Base-by-base conservation (phyloP, 1,140 invertebrate genomes). In the Lordiphosa mommai region DNA sequence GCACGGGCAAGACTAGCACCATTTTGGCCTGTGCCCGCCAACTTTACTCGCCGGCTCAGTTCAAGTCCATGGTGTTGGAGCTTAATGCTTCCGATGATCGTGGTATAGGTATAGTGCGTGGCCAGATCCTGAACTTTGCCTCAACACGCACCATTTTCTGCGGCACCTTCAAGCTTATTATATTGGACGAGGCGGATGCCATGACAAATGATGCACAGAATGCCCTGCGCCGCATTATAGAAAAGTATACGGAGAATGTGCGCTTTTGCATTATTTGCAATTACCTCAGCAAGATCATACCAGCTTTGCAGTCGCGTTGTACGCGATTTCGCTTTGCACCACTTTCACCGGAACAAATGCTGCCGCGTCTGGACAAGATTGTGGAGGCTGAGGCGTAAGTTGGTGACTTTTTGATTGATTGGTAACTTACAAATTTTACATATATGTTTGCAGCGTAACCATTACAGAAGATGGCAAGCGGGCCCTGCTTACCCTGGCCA, bases 161-260 rank as follows among this genome's bases (percentile, higher is more conserved):
- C 90, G 93, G 94, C 48, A 95, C 96, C 1, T 98, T 96, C 66
- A 99, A 99, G 89, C 91, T 99, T 8, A 96, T 99, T 36, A 99
- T 99, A 70, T 90, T 99, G 7, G 99, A 99, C 93, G 99, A 99
- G 92, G 98, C 98, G 6, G 99, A 99, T 93, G 97, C 98, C 1
- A 99, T 99, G 99, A 99, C 99, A 2, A 96, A 97, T 88, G 98
- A 99, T 93, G 99, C 99, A 2, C 99, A 99, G 90, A 99, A 99
- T 93, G 98, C 98, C 23, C 90, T 99, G 1, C 92, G 98, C 72
- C 94, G 98, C 93, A 97, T 99, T 72, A 99, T 99, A 88, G 98
- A 99, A 89, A 99, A 99, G 87, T 99, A 97, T 84, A 99, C 98
- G 14, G 97, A 99, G 55, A 99, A 99, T 90, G 96, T 98, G 1